These are phyloP conservation scores for Neuroscelio doddi DNA, from an alignment of 2,888 invertebrate species.

Conservation along the genomic window DNA sequence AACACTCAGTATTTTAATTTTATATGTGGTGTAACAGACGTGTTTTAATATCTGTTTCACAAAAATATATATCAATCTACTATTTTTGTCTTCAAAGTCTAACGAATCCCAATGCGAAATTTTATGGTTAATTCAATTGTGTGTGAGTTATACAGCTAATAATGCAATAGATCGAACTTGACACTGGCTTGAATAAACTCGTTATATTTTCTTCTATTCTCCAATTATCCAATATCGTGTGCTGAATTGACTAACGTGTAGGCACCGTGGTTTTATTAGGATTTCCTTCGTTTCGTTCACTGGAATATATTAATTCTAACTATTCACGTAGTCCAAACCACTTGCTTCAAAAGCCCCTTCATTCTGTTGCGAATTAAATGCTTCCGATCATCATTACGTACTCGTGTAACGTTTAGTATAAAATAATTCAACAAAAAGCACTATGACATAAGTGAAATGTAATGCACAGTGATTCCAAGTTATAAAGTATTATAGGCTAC, in stretches of 20 bases:
- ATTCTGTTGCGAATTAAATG: slow-evolving; percentile 43
- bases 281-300: slow-evolving; percentile 62
- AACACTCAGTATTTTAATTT: no score
- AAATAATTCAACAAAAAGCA: slow-evolving; percentile 30
- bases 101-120: no score
- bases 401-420: neutral
- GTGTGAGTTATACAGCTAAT: slow-evolving; percentile 11
- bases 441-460: slow-evolving; percentile 41
- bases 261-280: slow-evolving; percentile 56
- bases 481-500: slow-evolving; percentile 1
- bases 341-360: slow-evolving; percentile 23
- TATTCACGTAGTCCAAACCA: slow-evolving; percentile 17
- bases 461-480: slow-evolving; percentile 18
- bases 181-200: slow-evolving; percentile 33
- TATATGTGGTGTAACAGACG: no score
- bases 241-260: slow-evolving; percentile 51
- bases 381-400: slow-evolving; percentile 39
- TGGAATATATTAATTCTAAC: slow-evolving; percentile 51
- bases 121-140: slow-evolving; percentile 17
- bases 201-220: slow-evolving; percentile 42
- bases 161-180: slow-evolving; percentile 23
- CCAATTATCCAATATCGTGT: slow-evolving; percentile 63
- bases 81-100: no score
- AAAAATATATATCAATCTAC: no score
- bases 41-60: no score